Evolutionary conservation across 2,888 invertebrate species (phyloP).

Genomic region (Chaetogeoica ovagalla): DNA sequence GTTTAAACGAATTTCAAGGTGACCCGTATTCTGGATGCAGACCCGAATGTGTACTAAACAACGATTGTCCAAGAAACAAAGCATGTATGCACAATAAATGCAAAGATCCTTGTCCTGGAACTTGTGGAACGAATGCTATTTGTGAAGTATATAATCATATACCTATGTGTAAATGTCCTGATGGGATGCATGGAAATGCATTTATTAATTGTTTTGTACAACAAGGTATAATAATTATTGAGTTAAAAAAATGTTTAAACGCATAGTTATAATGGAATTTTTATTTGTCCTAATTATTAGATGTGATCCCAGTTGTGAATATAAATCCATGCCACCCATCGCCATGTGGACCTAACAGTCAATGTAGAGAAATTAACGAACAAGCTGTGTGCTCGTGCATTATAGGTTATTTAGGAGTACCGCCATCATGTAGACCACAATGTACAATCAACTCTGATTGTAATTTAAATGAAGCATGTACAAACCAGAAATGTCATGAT

Average conservation of each 20-base stretch:
- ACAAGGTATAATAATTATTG: conserved; percentile 16
- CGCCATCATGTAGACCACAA: conserved; percentile 62
- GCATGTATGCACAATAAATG: conserved; percentile 60
- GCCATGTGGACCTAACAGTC: conserved; percentile 62
- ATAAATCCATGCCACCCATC: conserved; percentile 62
- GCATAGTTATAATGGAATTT: not conserved
- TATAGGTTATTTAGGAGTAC: conserved; percentile 60
- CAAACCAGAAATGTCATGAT: conserved; percentile 63
- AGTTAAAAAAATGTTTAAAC: not conserved
- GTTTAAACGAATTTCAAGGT: conserved; percentile 71
- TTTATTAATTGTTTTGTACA: conserved; percentile 64
- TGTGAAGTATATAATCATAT: conserved; percentile 60
- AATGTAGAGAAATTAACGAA: conserved; percentile 61
- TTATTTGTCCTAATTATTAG: conserved; percentile 5
- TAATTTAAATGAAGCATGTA: conserved; percentile 61
- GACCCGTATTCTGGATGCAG: conserved; percentile 64
- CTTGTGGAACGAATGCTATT: conserved; percentile 59
- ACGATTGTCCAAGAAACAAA: conserved; percentile 58
- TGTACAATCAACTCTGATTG: conserved; percentile 62
- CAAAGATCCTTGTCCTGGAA: conserved; percentile 59
- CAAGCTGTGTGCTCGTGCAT: conserved; percentile 62
- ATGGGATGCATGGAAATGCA: conserved; percentile 61
- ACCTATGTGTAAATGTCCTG: conserved; percentile 61
- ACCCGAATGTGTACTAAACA: conserved; percentile 58
- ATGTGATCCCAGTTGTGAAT: conserved; percentile 49